Evolutionary conservation across 2,888 invertebrate genomes (phyloP), one percentile per base, ranked within the genome.

Genomic region (Meloe dianella): DNA sequence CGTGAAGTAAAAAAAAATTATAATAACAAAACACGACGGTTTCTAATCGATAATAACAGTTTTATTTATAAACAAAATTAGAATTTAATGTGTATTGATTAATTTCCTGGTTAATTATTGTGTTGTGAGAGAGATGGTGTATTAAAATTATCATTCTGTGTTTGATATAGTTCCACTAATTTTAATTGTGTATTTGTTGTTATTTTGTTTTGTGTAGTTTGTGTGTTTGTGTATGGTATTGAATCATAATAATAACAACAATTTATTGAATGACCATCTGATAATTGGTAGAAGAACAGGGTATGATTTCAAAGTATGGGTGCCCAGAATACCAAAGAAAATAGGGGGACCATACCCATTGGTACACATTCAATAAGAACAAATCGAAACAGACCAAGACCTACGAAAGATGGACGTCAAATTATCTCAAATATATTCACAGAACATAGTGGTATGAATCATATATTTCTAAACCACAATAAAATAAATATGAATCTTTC

Each of bases 311-410:
- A 82, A 84, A 86, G 83, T 84, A 95, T 95, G 95, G 95, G 95
- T 85, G 95, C 95, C 83, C 95, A 95, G 89, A 95, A 94, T 88
- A 94, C 93, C 84, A 95, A 96, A 87, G 95, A 95, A 87, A 91
- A 93, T 84, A 90, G 91, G 80, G 88, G 91, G 80, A 89, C 90
- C 80, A 87, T 88, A 83, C 92, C 89, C 79, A 87, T 88, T 82
- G 92, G 89, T 79, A 90, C 90, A 81, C 85, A 83, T 80, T 90
- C 92, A 77, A 89, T 91, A 82, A 90, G 92, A 81, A 90, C 91
- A 73, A 88, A 90, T 69, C 89, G 92, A 80, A 91, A 88, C 82
- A 92, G 93, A 85, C 90, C 91, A 77, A 87, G 91, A 81, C 87
- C 89, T 79, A 88, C 89, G 71, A 93, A 94, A 87, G 95, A 95